Percentiles rank a stretch among this genome's conserved stretches.
These are phyloP conservation scores for Umimayanthus kanabou DNA, from an alignment of 92 coral and sea anemone species.

Conservation along the genomic window DNA sequence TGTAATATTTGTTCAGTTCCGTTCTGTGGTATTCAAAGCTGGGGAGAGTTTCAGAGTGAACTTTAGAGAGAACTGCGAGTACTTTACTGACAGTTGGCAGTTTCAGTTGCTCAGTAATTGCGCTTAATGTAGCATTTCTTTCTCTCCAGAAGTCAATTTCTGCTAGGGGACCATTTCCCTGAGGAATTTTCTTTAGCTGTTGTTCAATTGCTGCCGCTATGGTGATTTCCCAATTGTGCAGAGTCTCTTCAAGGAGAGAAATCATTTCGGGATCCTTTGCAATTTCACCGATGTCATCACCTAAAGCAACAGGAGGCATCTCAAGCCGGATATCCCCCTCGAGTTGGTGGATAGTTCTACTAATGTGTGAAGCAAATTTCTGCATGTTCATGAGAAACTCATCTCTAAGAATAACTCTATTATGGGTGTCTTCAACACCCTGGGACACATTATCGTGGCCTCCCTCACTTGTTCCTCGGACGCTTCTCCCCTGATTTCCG, in stretches of 20 bases:
- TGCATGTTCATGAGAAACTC: conserved; percentile 98
- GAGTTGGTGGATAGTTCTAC: conserved; percentile 93
- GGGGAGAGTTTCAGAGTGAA: conserved; percentile 84
- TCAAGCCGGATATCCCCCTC: conserved; percentile 95
- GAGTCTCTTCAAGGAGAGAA: conserved; percentile 79
- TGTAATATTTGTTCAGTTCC: conserved; percentile 92
- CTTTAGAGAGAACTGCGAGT: conserved; percentile 76
- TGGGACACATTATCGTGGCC: conserved; percentile 48
- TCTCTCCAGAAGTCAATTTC: conserved; percentile 99
- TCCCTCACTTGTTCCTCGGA: conserved; percentile 48
- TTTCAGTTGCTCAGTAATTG: conserved; percentile 94
- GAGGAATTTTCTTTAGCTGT: conserved; percentile 91
- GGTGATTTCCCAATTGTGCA: conserved; percentile 95
- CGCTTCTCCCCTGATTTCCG: conserved; percentile 56
- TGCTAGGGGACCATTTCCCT: conserved; percentile 96
- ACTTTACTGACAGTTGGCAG: conserved; percentile 92
- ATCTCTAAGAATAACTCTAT: conserved; percentile 87
- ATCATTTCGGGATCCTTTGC: conserved; percentile 76
- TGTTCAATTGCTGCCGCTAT: conserved; percentile 91
- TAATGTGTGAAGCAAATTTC: conserved; percentile 93
- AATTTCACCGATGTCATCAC: conserved; percentile 93
- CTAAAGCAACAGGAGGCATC: conserved; percentile 85
- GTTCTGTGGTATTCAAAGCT: conserved; percentile 97
- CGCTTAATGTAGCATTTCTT: conserved; percentile 95
- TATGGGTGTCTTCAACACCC: conserved; percentile 67